Percentiles rank a stretch among this genome's conserved stretches.
These are phyloP conservation scores for Portunus trituberculatus DNA, from an alignment of 1,140 invertebrate genomes.

Conservation along the genomic window DNA sequence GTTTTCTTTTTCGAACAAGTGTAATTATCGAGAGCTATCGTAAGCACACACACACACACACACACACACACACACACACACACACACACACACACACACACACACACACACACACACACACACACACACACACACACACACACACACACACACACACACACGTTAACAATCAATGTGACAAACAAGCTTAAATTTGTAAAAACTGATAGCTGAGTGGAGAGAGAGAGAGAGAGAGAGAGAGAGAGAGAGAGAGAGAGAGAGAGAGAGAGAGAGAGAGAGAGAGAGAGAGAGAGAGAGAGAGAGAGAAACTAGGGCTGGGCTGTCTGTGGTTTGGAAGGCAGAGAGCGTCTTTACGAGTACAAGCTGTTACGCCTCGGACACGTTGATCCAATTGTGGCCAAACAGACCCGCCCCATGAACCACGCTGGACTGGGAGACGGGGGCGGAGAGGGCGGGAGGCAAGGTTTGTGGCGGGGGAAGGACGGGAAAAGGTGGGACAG, in stretches of 20 bases:
- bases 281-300: slow-evolving; percentile 2
- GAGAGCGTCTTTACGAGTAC: neutral
- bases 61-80: slow-evolving; percentile 20
- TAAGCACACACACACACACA: neutral
- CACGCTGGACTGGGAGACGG: neutral
- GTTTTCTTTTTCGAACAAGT: no score
- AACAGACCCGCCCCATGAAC: neutral
- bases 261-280: slow-evolving; percentile 16
- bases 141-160: neutral
- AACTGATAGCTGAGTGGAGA: neutral
- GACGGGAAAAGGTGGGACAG: neutral
- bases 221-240: neutral
- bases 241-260: slow-evolving; percentile 50
- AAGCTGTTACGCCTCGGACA: neutral
- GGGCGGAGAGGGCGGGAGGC: neutral
- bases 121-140: slow-evolving; percentile 12
- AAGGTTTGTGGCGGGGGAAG: neutral
- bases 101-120: slow-evolving; percentile 12
- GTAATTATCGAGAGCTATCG: no score
- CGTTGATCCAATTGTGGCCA: neutral
- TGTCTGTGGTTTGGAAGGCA: neutral
- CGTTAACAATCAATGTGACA: neutral
- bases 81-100: slow-evolving; percentile 20
- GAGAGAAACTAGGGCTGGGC: neutral
- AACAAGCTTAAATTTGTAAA: neutral